Evolutionary conservation across 2,888 invertebrate species (phyloP).

Genomic region (Meteorus cinctellus): DNA sequence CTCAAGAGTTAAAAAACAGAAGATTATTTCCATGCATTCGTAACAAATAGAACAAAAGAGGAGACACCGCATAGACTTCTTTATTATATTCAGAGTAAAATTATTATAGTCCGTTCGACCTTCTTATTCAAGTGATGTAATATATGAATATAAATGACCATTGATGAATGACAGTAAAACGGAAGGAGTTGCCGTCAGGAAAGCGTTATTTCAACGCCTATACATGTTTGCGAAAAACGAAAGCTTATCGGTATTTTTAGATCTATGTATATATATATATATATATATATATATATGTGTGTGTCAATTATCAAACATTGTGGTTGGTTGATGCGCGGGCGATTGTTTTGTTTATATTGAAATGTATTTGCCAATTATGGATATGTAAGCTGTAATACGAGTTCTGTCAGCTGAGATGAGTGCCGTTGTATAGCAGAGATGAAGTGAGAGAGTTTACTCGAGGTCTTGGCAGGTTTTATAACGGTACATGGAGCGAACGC

Average conservation of each 20-base stretch:
- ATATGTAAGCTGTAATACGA: conserved; percentile 30
- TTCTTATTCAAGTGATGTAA: background rate
- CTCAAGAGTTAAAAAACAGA: too few species aligned
- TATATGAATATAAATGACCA: background rate
- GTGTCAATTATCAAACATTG: background rate
- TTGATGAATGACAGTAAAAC: background rate
- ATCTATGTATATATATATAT: background rate
- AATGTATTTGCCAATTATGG: conserved; percentile 25
- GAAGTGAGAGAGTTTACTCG: conserved; percentile 24
- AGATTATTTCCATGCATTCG: too few species aligned
- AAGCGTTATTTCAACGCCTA: background rate
- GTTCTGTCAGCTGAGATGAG: conserved; percentile 47
- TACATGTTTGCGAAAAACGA: conserved; percentile 52
- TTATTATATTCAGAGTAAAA: too few species aligned
- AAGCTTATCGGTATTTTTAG: background rate
- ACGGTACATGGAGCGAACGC: conserved; percentile 63
- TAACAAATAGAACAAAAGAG: too few species aligned
- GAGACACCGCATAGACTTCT: too few species aligned
- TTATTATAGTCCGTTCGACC: too few species aligned
- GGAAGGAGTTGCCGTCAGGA: background rate
- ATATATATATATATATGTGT: background rate
- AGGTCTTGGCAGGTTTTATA: conserved; percentile 70
- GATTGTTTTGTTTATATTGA: background rate
- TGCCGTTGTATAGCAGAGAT: conserved; percentile 41
- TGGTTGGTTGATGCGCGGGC: background rate